Percentiles rank a stretch among this genome's conserved stretches.
These are phyloP conservation scores for Leptodactylus fuscus DNA, from an alignment of 2,113 vertebrate species.

Conservation along the genomic window DNA sequence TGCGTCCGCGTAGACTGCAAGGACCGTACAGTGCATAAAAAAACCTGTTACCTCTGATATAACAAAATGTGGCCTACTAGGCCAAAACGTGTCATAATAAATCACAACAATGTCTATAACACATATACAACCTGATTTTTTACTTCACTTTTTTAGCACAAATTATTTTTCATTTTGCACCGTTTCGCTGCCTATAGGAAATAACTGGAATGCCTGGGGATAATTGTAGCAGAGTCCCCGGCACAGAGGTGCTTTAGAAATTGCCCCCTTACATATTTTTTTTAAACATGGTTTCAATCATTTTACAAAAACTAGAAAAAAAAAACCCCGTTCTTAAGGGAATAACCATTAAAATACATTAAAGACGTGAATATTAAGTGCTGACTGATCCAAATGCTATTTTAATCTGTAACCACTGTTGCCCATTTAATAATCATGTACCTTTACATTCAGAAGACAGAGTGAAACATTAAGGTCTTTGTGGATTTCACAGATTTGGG, in stretches of 20 bases:
- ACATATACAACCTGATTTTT: not conserved
- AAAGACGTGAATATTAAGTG: conserved; percentile 81
- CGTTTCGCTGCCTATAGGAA: not conserved
- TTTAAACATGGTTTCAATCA: conserved; percentile 47
- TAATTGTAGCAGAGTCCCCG: not conserved
- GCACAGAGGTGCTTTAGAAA: conserved; percentile 13
- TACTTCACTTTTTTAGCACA: not conserved
- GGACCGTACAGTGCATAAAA: too few species aligned
- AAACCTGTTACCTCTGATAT: too few species aligned
- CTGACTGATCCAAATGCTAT: conserved; percentile 78
- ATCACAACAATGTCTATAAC: not conserved
- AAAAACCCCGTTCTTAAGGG: conserved; percentile 27
- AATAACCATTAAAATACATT: conserved; percentile 81
- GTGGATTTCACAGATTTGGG: conserved; percentile 80
- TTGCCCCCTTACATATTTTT: conserved; percentile 32
- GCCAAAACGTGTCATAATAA: not conserved
- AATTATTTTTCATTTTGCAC: not conserved
- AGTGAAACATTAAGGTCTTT: conserved; percentile 77
- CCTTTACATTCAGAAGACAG: conserved; percentile 73
- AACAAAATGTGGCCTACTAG: too few species aligned
- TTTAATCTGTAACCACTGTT: conserved; percentile 63
- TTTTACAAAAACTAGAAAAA: conserved; percentile 17
- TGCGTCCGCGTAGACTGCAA: not conserved
- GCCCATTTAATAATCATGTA: conserved; percentile 68
- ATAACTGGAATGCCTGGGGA: conserved; percentile 2